Evolutionary conservation across 30 jellyfish, hydroid and myxozoan genomes (phyloP).

Genomic region (Hydractinia symbiolongicarpus): DNA sequence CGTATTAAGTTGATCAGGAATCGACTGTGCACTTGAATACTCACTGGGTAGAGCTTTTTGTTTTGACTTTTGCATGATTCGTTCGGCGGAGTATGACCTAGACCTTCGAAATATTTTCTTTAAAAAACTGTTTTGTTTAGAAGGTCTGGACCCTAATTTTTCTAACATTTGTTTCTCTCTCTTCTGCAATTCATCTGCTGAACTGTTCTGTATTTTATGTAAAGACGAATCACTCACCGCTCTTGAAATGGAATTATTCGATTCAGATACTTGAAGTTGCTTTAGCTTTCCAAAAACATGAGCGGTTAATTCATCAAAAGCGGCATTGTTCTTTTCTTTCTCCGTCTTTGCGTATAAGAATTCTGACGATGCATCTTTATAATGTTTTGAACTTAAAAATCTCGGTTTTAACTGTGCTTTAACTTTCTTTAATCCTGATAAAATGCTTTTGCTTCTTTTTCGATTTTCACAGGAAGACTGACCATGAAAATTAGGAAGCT

Average conservation of each 20-base stretch:
- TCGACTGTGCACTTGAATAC: neutral
- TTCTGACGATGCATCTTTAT: slow-evolving; percentile 19
- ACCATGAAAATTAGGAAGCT: neutral
- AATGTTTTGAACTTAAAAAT: slow-evolving; percentile 2
- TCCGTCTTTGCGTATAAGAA: slow-evolving; percentile 12
- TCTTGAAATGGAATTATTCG: neutral
- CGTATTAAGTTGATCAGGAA: neutral
- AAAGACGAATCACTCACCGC: neutral
- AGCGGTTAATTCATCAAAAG: slow-evolving; percentile 9
- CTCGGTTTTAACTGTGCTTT: slow-evolving; percentile 16
- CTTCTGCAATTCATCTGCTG: neutral
- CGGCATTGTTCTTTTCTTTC: neutral
- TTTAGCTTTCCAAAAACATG: slow-evolving; percentile 1
- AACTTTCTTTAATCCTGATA: slow-evolving; percentile 15
- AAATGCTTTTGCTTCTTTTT: slow-evolving; percentile 7
- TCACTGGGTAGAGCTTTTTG: neutral
- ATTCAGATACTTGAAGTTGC: neutral
- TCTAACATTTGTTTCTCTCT: neutral
- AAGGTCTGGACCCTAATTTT: neutral
- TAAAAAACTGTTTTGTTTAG: neutral
- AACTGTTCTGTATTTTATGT: neutral
- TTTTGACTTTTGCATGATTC: neutral
- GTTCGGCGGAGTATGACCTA: slow-evolving; percentile 3
- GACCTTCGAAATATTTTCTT: slow-evolving; percentile 2
- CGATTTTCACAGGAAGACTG: neutral